Evolutionary conservation across 2,113 vertebrate genomes (phyloP), one percentile per base, ranked within the genome.

Genomic region (Connochaetes taurinus): DNA sequence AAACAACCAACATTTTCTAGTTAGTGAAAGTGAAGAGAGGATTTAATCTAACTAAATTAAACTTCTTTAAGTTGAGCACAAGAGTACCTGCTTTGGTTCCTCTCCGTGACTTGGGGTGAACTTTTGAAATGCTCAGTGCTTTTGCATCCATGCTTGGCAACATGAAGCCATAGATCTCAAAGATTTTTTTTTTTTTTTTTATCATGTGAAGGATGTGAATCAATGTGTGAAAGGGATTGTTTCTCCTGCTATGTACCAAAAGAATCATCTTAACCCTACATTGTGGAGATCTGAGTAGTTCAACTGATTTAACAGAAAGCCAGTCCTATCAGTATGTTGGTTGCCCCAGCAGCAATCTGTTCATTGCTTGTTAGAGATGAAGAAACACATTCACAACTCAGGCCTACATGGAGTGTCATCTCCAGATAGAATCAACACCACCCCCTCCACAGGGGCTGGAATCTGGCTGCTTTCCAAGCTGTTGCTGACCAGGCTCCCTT

Each of bases 341-440:
- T 74, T 74, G 31, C 29, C 43, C 23, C 23, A 27, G 40, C 16
- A 78, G 45, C 78, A 33, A 7, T 11, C 27, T 83, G 47, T 71
- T 64, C 67, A 11, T 23, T 33, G 11, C 47, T 84, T 19, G 10
- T 81, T 33, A 31, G 94, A 81, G 40, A n/a, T 57, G 60, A 83
- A 88, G 58, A 88, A 84, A 58, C 15, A 9, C 7, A 57, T 87
- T 91, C 87, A 53, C 4, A 57, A 45, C 36, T 62, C 67, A 52
- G 50, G 76, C 82, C 23, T 3, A 91, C 60, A 47, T 0, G 0
- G 25, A 90, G 81, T 83, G 85, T 95, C 67, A 14, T 97, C 94
- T 96, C 62, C 93, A 94, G 90, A 95, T 33, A 58, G 71, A 83
- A 92, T 95, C 93, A 80, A 50, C 71, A 91, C 45, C 78, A 23